Evolutionary conservation across 2,888 invertebrate species (phyloP), one percentile per base, ranked within the genome.

Genomic region (Drosophila fulvimacula): DNA sequence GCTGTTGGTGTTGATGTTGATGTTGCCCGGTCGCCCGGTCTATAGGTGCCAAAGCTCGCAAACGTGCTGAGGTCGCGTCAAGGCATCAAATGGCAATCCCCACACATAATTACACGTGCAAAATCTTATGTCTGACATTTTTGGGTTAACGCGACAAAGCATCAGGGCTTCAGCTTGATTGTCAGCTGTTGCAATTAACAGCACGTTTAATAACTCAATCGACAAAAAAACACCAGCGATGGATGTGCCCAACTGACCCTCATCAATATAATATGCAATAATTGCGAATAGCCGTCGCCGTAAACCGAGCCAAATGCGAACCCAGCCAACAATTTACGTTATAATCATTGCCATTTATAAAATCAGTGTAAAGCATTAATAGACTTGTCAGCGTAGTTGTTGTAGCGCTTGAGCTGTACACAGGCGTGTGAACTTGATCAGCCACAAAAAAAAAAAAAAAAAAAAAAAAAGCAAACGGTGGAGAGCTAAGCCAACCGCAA

Each of bases 161-260:
- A 73, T 52, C 71, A 52, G 62, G 49, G 58, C 32, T 39, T 42
- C 59, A 34, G 32, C 38, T 67, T 46, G 57, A 46, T 51, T 70
- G 67, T 69, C 70, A 56, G 71, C 46, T 69, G 69, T 63, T 55
- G 85, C 86, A 82, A 83, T 81, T 85, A 81, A 74, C 73, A 65
- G 52, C 73, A 66, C 80, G 73, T 71, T 87, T 85, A 84, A 85
- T 82, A 85, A 82, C 87, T 85, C 87, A 79, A 84, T 85, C 76
- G 57, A 69, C 66, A 4, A 49, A 49, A 7, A 4, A 49, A 9
- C 30, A 55, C 17, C 48, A 53, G 48, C n/a, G 24, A 46, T 34
- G 64, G 42, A 55, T 46, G 44, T 34, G 48, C 38, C 61, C 66
- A 46, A 51, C 53, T 72, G 81, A 84, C 82, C 87, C 84, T 84